Evolutionary conservation across 2,888 invertebrate species (phyloP), one percentile per base, ranked within the genome.

Genomic region (Dasysyrphus tricinctus): DNA sequence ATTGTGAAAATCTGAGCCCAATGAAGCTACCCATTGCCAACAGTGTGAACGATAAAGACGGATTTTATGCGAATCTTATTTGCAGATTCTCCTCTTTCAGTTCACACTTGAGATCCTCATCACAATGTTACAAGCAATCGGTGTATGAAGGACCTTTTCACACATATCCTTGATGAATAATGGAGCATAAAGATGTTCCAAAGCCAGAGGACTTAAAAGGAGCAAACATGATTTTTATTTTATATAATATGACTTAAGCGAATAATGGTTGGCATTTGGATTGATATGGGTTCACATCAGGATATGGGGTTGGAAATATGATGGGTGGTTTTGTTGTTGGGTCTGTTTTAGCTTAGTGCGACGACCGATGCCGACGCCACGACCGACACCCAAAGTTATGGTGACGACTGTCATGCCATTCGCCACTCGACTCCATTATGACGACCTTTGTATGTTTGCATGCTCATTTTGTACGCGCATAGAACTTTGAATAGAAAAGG

Each of bases 171-270:
- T 79, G 82, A 82, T 86, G 82, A 86, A 86, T 86, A 86, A 86
- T 86, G 86, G 86, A 82, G 86, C 86, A 86, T 82, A 86, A 82
- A 82, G 86, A 86, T 86, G 74, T 82, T 57, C 78, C 86, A 82
- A 57, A 78, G 74, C 72, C 69, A 32, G 7, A 44, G 65, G 86
- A 86, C 82, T 78, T 74, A 74, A 79, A 86, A 78, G 82, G 82
- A 82, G 82, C 86, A 90, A 90, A 91, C 91, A 91, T 91, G 91
- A 90, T 91, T 91, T 91, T 91, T 91, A 91, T 91, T 91, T 91
- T 91, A 91, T 91, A 47, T 16, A 47, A 61, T 61, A 90, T 91
- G 91, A 91, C 90, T 91, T 91, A 91, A 91, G 91, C 91, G 91
- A 86, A 79, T 82, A 86, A 86, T 86, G 86, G 86, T 75, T 78